phyloP scores from a whole-genome alignment of 1,140 invertebrate species.

The Drosophila seguyi region DNA sequence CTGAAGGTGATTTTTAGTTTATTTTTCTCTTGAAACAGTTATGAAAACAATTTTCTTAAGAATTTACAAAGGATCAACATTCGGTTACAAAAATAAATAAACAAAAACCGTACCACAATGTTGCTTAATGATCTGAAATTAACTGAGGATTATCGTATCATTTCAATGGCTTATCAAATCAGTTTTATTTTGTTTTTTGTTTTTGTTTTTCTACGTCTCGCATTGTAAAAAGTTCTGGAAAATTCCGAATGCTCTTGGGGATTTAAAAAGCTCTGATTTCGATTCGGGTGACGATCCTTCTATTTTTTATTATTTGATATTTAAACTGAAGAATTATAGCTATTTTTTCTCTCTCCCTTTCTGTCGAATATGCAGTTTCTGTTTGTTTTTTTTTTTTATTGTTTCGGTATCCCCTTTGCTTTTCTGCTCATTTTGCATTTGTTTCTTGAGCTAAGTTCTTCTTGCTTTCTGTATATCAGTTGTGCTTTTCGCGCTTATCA shows the following conservation, averaged over 20 bases:
- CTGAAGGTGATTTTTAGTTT: no score
- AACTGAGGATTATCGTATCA: background rate
- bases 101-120: background rate
- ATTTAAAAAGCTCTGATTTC: conserved; percentile 14
- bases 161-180: conserved; percentile 25
- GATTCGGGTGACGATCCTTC: background rate
- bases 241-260: conserved; percentile 12
- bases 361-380: conserved; percentile 5
- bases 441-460: conserved; percentile 1
- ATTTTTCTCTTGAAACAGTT: background rate
- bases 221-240: conserved; percentile 37
- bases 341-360: background rate
- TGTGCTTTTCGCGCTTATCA: conserved; percentile 56
- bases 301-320: conserved; percentile 10
- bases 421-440: conserved; percentile 31
- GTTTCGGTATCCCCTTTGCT: conserved; percentile 4
- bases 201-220: conserved; percentile 10
- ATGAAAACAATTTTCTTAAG: background rate
- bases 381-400: conserved; percentile 5
- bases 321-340: conserved; percentile 4
- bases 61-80: background rate
- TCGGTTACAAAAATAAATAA: background rate
- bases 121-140: conserved; percentile 3
- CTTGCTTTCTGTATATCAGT: conserved; percentile 18
- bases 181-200: background rate